Percentiles rank a stretch among this genome's conserved stretches.
Evolutionary conservation across 2,797 vertebrate genomes (phyloP).

Genomic region (Liasis olivaceus): DNA sequence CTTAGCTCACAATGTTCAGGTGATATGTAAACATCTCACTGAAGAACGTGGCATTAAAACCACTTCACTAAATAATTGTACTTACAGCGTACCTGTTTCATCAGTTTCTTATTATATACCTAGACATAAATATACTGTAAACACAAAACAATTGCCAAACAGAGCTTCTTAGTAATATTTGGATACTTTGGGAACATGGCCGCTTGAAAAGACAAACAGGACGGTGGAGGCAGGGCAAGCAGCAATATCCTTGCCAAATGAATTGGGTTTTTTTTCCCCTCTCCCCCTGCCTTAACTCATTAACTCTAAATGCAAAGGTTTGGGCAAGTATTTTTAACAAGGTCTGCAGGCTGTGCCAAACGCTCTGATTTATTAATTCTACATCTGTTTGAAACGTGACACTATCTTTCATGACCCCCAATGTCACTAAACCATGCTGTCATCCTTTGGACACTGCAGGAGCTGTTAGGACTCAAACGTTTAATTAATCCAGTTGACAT

Average conservation of each 20-base stretch:
- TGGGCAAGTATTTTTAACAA: neutral
- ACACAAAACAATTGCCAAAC: neutral
- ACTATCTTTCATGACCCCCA: conserved; percentile 26
- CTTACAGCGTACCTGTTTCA: neutral
- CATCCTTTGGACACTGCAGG: conserved; percentile 44
- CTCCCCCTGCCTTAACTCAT: conserved; percentile 1
- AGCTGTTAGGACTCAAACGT: conserved; percentile 60
- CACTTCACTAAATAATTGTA: neutral
- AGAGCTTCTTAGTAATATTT: neutral
- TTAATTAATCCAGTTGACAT: conserved; percentile 84
- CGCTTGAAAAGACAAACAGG: conserved; percentile 4
- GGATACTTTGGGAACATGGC: neutral
- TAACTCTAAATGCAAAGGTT: conserved; percentile 15
- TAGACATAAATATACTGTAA: neutral
- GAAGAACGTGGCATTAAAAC: neutral
- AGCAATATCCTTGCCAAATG: neutral
- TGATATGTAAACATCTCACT: neutral
- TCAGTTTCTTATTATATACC: neutral
- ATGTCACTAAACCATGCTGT: conserved; percentile 52
- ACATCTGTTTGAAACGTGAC: conserved; percentile 63
- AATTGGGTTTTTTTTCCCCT: neutral
- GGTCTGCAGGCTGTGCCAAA: conserved; percentile 7
- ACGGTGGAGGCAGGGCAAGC: rapidly evolving
- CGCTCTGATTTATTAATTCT: conserved; percentile 40
- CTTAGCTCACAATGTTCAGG: neutral